These are phyloP conservation scores for Lophius piscatorius DNA, from an alignment of 2,113 vertebrate species.

Conservation along the genomic window DNA sequence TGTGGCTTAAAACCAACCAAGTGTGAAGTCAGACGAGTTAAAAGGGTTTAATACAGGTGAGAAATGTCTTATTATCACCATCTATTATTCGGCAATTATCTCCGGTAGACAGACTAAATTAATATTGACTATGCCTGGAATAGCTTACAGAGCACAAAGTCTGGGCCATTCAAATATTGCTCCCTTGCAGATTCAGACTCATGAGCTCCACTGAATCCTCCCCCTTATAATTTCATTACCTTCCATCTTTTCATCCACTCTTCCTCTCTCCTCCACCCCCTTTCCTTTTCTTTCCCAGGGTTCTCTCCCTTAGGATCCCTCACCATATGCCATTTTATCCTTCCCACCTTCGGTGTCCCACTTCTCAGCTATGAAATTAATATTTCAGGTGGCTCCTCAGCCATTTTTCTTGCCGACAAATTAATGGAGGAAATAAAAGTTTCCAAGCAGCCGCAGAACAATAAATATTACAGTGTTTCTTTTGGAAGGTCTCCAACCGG, in stretches of 20 bases:
- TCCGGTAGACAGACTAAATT: constrained; percentile 36
- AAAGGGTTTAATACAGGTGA: constrained; percentile 22
- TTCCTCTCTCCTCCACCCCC: constrained; percentile 22
- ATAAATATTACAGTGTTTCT: constrained; percentile 71
- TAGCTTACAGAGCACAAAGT: constrained; percentile 61
- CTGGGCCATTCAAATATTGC: constrained; percentile 52
- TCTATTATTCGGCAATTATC: constrained; percentile 55
- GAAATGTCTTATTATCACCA: constrained; percentile 49
- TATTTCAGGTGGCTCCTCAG: constrained; percentile 56
- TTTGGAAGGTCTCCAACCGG: constrained; percentile 54
- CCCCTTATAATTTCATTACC: constrained; percentile 56
- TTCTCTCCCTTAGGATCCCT: constrained; percentile 39
- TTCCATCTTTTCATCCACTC: constrained; percentile 23
- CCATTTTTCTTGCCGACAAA: constrained; percentile 62
- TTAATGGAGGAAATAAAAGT: constrained; percentile 38
- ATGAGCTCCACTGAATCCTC: constrained; percentile 50
- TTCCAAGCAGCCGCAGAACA: constrained; percentile 59
- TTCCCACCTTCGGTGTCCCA: constrained; percentile 19
- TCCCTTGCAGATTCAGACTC: constrained; percentile 56
- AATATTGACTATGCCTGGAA: constrained; percentile 55
- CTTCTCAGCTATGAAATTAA: constrained; percentile 54
- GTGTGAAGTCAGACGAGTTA: neutral
- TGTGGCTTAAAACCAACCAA: neutral
- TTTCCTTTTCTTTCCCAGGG: constrained; percentile 6
- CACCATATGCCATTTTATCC: constrained; percentile 41